Evolutionary conservation across 2,888 invertebrate genomes (phyloP).

Genomic region (Erebia epiphron): DNA sequence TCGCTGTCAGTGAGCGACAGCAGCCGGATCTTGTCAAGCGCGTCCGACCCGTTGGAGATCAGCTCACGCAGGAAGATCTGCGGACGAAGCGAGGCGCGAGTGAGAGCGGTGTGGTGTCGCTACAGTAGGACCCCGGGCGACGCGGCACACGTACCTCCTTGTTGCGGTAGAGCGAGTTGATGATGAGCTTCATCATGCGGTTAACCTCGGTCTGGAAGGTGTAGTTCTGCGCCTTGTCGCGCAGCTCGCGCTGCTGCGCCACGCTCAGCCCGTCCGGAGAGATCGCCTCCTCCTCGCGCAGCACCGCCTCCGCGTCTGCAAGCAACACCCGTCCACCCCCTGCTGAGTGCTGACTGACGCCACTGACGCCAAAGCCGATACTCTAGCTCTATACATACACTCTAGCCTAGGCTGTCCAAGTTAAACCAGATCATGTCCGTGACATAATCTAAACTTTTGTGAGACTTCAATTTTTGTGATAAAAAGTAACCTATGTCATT

Average conservation of each 20-base stretch:
- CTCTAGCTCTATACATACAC: too few relatives aligned
- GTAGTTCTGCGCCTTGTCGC: slow-evolving; percentile 94
- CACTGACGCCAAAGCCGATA: too few relatives aligned
- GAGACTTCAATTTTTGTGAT: too few relatives aligned
- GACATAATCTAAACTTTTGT: too few relatives aligned
- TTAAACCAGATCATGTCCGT: too few relatives aligned
- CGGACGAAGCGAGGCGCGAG: not conserved
- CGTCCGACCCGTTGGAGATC: slow-evolving; percentile 99
- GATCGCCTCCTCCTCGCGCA: slow-evolving; percentile 98
- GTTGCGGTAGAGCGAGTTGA: slow-evolving; percentile 99
- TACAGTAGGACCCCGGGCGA: not conserved
- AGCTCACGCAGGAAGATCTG: slow-evolving; percentile 98
- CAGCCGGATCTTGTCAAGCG: slow-evolving; percentile 98
- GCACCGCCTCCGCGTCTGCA: slow-evolving; percentile 94
- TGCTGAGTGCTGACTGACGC: too few relatives aligned
- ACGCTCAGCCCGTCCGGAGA: slow-evolving; percentile 97
- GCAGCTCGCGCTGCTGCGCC: slow-evolving; percentile 95
- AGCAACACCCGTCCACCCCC: not conserved
- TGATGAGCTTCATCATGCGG: slow-evolving; percentile 99
- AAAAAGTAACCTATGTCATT: too few relatives aligned
- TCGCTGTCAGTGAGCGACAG: slow-evolving; percentile 94
- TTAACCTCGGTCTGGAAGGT: slow-evolving; percentile 99
- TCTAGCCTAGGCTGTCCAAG: too few relatives aligned
- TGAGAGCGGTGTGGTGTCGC: not conserved
- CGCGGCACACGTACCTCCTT: slow-evolving; percentile 88